Percentiles rank a stretch among this genome's conserved stretches.
Conservation (phyloP, 2,797 vertebrate genomes). For the Gobio occitaniae region DNA sequence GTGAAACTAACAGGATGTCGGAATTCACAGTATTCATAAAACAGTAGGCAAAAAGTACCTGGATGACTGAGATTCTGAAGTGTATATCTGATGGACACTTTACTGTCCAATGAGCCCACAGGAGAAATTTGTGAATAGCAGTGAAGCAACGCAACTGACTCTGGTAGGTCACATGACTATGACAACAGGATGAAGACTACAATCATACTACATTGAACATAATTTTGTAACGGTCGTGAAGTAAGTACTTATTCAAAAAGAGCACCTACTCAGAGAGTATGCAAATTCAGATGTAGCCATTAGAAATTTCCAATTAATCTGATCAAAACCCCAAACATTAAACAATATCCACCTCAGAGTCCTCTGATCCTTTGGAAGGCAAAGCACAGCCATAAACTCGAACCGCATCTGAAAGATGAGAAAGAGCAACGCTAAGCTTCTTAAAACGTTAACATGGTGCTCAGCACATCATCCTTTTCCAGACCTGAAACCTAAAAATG, state of each 20-base stretch:
- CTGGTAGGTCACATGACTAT: not conserved
- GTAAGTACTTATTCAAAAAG: not conserved
- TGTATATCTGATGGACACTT: not conserved
- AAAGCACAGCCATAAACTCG: slow-evolving; percentile 80
- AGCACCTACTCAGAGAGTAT: not conserved
- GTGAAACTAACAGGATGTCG: not conserved
- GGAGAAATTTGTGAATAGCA: not conserved
- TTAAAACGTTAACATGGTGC: slow-evolving; percentile 2
- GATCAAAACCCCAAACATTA: not conserved
- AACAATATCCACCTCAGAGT: slow-evolving; percentile 80
- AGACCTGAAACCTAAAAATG: not conserved
- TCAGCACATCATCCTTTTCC: not conserved
- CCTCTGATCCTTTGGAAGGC: slow-evolving; percentile 83
- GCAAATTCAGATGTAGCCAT: not conserved
- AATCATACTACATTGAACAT: not conserved
- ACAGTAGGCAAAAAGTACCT: not conserved
- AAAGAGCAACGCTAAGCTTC: not conserved
- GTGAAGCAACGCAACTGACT: not conserved
- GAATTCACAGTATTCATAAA: not conserved
- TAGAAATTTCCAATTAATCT: not conserved
- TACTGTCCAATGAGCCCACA: not conserved
- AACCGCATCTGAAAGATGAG: slow-evolving; percentile 39
- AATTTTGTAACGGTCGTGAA: not conserved
- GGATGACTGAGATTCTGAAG: not conserved
- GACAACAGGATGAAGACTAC: not conserved